Base-by-base conservation (phyloP, 2,888 invertebrate species). In the Epinotia ramella region DNA sequence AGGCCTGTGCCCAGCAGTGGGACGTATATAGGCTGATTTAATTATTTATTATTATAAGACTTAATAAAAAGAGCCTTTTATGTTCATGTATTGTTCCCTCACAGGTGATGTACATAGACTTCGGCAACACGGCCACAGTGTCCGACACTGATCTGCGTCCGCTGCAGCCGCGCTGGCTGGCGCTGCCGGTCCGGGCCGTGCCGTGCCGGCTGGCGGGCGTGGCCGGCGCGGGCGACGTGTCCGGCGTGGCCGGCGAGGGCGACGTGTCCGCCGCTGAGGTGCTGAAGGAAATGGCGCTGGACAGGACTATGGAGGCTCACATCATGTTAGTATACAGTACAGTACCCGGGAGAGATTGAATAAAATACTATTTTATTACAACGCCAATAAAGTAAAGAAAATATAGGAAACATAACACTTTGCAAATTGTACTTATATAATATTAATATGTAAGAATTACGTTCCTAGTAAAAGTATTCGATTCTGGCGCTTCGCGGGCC, bases 101-200 rank as follows among this genome's bases (percentile, higher is more conserved):
- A n/a, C 68, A 69, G 68, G 68, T 69, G 16, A 44, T 69, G 11
- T 69, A 59, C 12, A 46, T 69, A 59, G 68, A 69, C 46, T 69
- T 59, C 20, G 68, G 68, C 1, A 69, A 69, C 59, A 57, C 57
- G 2, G 20, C 44, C 0, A 7, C 13, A 5, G 68, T 69, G 5
- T 20, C 59, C 5, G 1, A 3, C 11, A 11, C 16, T 16, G 44
- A 24, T 9, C 57, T 69, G 16, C 44, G 44, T 2, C 24, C 44
- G 11, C 24, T 69, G 0, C 0, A 16, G 24, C 59, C 44, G 0
- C 59, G 44, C 59, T 69, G 68, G 68, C 59, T 68, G 3, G 3
- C 57, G 18, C 40, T 44, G 40, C 68, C 68, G 12, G 18, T 6
- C 11, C 40, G 40, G 2, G 67, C 67, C 16, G 57, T 44, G 40